phyloP scores from a whole-genome alignment of 2,888 invertebrate species.

The Parnassius apollo region DNA sequence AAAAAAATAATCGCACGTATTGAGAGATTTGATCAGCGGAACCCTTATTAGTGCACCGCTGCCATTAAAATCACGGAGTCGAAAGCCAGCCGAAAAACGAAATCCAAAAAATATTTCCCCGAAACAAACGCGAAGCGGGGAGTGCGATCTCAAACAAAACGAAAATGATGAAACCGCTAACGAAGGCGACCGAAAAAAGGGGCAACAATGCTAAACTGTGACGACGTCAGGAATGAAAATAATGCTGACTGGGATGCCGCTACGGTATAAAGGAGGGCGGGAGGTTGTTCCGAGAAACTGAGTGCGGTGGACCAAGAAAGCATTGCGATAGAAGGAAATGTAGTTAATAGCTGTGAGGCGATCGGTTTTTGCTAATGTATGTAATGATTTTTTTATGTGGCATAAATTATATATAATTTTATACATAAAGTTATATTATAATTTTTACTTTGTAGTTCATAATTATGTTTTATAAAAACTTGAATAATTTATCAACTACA shows the following conservation, averaged over 20 bases:
- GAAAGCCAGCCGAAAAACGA: slow-evolving; percentile 29
- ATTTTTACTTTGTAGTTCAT: too few relatives aligned
- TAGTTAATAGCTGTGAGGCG: slow-evolving; percentile 17
- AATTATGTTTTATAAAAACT: too few relatives aligned
- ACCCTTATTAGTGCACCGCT: slow-evolving; percentile 21
- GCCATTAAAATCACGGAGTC: slow-evolving; percentile 25
- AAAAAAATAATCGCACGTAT: slow-evolving; percentile 11
- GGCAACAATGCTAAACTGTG: slow-evolving; percentile 50
- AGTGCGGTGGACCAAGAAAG: slow-evolving; percentile 28
- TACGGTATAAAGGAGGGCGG: slow-evolving; percentile 43
- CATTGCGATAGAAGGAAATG: slow-evolving; percentile 25
- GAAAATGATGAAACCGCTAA: slow-evolving; percentile 41
- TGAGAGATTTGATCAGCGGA: slow-evolving; percentile 12
- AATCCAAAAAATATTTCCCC: slow-evolving; percentile 33
- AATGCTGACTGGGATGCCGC: slow-evolving; percentile 42
- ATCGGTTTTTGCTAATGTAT: slow-evolving; percentile 8
- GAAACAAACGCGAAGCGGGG: slow-evolving; percentile 36
- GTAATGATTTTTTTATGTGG: not conserved
- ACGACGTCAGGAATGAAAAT: slow-evolving; percentile 57
- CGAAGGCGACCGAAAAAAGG: slow-evolving; percentile 56
- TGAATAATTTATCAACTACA: too few relatives aligned
- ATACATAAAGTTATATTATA: too few relatives aligned
- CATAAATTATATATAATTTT: too few relatives aligned
- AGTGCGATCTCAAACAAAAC: slow-evolving; percentile 39
- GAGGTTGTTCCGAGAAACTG: slow-evolving; percentile 53